These are phyloP conservation scores for Pachymerium ferrugineum DNA, from an alignment of 2,888 invertebrate genomes.

Conservation along the genomic window DNA sequence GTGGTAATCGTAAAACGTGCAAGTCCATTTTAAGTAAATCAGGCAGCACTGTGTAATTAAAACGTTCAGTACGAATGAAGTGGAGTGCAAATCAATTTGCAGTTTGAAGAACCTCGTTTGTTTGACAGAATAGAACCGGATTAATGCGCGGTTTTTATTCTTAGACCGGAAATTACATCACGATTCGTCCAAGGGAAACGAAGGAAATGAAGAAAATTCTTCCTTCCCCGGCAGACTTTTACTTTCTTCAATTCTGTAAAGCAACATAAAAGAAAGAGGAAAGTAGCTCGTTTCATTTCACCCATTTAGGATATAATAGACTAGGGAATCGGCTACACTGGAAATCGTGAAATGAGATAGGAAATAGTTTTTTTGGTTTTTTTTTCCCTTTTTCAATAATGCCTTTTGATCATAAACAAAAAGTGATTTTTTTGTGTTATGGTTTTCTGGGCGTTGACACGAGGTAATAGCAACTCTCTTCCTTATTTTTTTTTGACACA, in stretches of 20 bases:
- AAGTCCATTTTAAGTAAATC: constrained; percentile 9
- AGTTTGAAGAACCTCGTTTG: too few relatives aligned
- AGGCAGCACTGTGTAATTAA: background rate
- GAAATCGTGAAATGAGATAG: constrained; percentile 14
- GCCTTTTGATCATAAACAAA: background rate
- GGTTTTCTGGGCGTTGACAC: background rate
- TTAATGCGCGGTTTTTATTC: background rate
- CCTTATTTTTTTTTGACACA: background rate
- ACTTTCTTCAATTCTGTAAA: constrained; percentile 22
- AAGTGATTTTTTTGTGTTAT: background rate
- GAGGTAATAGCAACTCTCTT: background rate
- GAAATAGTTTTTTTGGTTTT: constrained; percentile 1
- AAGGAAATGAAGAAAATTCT: constrained; percentile 24
- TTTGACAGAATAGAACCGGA: background rate
- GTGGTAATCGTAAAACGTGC: background rate
- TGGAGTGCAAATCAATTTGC: constrained; percentile 15
- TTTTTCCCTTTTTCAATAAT: background rate
- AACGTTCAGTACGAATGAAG: background rate
- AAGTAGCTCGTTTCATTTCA: constrained; percentile 22
- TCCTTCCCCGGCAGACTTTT: constrained; percentile 22
- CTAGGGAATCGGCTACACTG: background rate
- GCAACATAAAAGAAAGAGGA: constrained; percentile 14
- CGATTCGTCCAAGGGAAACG: background rate
- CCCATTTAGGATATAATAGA: constrained; percentile 25
- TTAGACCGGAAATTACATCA: constrained; percentile 2